These are phyloP conservation scores for Hyppa rectilinea DNA, from an alignment of 2,888 invertebrate species.

Conservation along the genomic window DNA sequence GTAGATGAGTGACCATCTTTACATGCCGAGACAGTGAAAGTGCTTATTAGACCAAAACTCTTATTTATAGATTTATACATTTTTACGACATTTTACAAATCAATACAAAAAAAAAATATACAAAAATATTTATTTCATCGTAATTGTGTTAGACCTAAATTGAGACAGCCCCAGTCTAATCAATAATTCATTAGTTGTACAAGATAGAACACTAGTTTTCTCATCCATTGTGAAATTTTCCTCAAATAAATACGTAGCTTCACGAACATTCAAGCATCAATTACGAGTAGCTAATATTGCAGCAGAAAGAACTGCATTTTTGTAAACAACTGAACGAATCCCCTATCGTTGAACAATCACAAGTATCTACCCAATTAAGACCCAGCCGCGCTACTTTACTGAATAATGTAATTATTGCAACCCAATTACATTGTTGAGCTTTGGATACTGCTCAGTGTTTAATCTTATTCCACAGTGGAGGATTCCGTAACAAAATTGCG, in stretches of 20 bases:
- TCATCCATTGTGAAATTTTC: background rate
- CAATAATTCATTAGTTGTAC: background rate
- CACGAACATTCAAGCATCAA: background rate
- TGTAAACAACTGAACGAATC: constrained; percentile 21
- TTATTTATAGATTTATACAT: background rate
- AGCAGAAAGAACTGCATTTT: constrained; percentile 19
- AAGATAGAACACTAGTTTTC: background rate
- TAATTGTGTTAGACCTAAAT: no score
- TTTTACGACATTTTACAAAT: background rate
- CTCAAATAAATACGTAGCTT: background rate
- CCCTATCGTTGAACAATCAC: constrained; percentile 45
- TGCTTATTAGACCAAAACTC: background rate
- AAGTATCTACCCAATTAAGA: constrained; percentile 55
- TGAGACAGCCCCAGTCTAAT: no score
- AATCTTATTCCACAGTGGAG: constrained; percentile 55
- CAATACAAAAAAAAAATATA: no score
- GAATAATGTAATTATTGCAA: constrained; percentile 63
- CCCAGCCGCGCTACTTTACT: constrained; percentile 41
- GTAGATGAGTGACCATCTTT: no score
- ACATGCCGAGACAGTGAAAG: no score
- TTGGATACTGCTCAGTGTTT: constrained; percentile 58
- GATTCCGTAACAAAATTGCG: constrained; percentile 10
- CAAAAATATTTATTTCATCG: no score
- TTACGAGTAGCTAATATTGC: background rate
- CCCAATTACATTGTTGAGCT: constrained; percentile 61